A percentile compares a stretch with the other conserved stretches of the same genome.
phyloP scores from a whole-genome alignment of 2,888 invertebrate species.

The Pasiphila rectangulata region DNA sequence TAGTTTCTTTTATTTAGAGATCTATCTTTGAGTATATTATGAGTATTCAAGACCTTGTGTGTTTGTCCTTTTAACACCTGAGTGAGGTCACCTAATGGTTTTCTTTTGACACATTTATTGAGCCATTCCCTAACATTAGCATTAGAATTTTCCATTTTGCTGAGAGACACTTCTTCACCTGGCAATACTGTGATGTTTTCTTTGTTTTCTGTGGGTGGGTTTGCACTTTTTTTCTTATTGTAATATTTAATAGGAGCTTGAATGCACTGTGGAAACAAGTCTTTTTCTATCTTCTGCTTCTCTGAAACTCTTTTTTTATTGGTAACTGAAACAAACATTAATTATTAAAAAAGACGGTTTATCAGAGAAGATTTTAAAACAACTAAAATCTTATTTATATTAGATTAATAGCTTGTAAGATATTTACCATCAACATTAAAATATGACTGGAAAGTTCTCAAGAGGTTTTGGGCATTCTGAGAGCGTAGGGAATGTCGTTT shows the following conservation, averaged over 20 bases:
- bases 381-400: background rate
- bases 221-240: constrained; percentile 62
- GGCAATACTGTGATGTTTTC: constrained; percentile 49
- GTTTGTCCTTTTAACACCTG: constrained; percentile 22
- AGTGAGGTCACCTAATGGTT: constrained; percentile 61
- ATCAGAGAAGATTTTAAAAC: no score
- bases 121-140: constrained; percentile 64
- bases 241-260: constrained; percentile 65
- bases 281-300: constrained; percentile 60
- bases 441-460: constrained; percentile 51
- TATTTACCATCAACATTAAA: constrained; percentile 59
- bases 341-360: no score
- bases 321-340: constrained; percentile 52
- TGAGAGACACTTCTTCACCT: constrained; percentile 49
- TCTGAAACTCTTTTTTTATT: constrained; percentile 55
- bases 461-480: constrained; percentile 45
- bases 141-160: constrained; percentile 54
- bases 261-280: constrained; percentile 69
- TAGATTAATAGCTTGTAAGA: background rate
- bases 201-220: constrained; percentile 38
- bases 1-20: constrained; percentile 36
- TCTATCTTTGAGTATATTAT: constrained; percentile 16
- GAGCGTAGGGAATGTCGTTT: constrained; percentile 43
- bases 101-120: constrained; percentile 48
- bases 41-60: constrained; percentile 19